phyloP scores from a whole-genome alignment of 2,888 invertebrate species.

The Aspidiotus rigidus region DNA sequence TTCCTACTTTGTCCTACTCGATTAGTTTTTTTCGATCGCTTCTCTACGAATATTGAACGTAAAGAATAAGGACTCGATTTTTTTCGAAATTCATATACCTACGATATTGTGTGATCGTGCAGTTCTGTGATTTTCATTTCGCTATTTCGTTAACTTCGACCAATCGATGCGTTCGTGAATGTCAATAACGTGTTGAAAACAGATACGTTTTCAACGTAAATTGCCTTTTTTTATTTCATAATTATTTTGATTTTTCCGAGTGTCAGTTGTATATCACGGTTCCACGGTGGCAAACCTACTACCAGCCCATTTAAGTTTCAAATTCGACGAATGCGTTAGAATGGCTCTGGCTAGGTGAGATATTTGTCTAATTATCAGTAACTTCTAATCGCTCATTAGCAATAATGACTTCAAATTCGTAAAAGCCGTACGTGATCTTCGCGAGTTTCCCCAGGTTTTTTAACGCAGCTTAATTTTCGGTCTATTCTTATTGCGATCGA shows the following conservation, averaged over 20 bases:
- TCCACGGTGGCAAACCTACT: slow-evolving; percentile 33
- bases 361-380: background rate
- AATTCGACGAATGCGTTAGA: slow-evolving; percentile 34
- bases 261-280: slow-evolving; percentile 17
- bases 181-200: background rate
- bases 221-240: background rate
- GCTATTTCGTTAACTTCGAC: background rate
- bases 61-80: too few species aligned
- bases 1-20: too few species aligned
- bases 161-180: slow-evolving; percentile 3
- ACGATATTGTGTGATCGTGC: background rate
- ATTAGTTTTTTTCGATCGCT: too few species aligned
- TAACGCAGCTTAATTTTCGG: too few species aligned
- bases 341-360: slow-evolving; percentile 33
- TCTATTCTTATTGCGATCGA: too few species aligned
- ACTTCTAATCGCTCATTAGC: too few species aligned
- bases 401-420: too few species aligned
- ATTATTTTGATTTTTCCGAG: slow-evolving; percentile 5
- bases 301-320: slow-evolving; percentile 29
- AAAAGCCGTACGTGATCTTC: too few species aligned
- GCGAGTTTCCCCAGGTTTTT: too few species aligned
- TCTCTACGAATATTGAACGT: too few species aligned
- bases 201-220: background rate
- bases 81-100: too few species aligned
- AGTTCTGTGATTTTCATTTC: background rate